A percentile compares a stretch with the other conserved stretches of the same genome.
These are phyloP conservation scores for Pluvialis apricaria DNA, from an alignment of 2,113 vertebrate genomes.

Conservation along the genomic window DNA sequence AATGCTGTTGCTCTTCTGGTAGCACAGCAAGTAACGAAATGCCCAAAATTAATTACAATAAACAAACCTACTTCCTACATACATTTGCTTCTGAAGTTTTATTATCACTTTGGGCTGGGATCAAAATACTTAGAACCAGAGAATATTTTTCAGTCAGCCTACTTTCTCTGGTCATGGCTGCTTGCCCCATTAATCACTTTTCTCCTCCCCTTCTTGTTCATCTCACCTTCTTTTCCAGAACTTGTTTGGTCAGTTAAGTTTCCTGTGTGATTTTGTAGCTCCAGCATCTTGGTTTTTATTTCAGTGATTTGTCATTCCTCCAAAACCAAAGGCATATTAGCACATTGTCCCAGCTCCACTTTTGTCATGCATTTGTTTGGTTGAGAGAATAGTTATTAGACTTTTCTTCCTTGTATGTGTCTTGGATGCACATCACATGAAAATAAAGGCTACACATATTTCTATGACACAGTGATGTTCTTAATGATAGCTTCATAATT, in stretches of 20 bases:
- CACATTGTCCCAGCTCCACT: background rate
- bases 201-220: background rate
- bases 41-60: too few species aligned
- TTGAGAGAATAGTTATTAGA: background rate
- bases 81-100: background rate
- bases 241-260: background rate
- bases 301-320: background rate
- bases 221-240: background rate
- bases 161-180: background rate
- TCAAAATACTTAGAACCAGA: background rate
- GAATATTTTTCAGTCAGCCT: background rate
- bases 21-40: accelerated
- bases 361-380: background rate
- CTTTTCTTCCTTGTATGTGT: background rate
- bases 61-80: background rate
- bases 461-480: background rate
- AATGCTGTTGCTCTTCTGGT: background rate
- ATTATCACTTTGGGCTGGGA: background rate
- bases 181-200: background rate
- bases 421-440: background rate
- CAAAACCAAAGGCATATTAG: background rate
- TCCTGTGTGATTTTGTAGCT: background rate
- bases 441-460: background rate
- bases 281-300: background rate
- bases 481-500: background rate